These are phyloP conservation scores for Kryphioiulus occultus DNA, from an alignment of 2,888 invertebrate species.

Conservation along the genomic window DNA sequence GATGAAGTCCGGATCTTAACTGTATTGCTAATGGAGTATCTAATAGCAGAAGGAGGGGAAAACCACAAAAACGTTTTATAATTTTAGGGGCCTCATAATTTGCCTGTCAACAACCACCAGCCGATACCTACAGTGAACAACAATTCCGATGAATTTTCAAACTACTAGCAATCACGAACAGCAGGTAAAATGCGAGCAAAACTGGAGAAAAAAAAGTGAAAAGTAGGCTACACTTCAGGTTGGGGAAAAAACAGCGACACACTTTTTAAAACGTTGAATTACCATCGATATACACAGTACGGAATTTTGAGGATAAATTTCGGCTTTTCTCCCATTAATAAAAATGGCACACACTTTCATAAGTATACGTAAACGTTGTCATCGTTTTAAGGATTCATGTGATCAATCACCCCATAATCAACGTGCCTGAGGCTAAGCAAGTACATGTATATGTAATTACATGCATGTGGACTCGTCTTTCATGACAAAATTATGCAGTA, in stretches of 20 bases:
- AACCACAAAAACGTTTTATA: neutral
- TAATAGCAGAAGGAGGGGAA: neutral
- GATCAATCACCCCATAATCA: neutral
- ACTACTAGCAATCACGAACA: neutral
- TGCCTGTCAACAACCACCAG: neutral
- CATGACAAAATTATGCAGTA: neutral
- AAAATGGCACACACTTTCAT: neutral
- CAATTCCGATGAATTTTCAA: neutral
- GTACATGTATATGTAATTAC: too few relatives aligned
- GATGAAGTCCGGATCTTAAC: neutral
- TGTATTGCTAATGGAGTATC: neutral
- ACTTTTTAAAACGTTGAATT: neutral
- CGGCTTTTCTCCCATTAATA: neutral
- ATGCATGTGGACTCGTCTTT: neutral
- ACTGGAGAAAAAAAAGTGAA: neutral
- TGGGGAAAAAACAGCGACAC: neutral
- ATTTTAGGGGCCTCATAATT: neutral
- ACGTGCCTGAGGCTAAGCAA: neutral
- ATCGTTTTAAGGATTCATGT: neutral
- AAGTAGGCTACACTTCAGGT: neutral
- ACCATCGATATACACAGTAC: neutral
- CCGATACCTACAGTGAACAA: neutral
- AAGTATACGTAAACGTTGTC: neutral
- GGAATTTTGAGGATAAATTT: neutral
- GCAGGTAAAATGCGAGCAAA: neutral